phyloP scores from a whole-genome alignment of 2,113 vertebrate species.

The Tachysurus vachellii region DNA sequence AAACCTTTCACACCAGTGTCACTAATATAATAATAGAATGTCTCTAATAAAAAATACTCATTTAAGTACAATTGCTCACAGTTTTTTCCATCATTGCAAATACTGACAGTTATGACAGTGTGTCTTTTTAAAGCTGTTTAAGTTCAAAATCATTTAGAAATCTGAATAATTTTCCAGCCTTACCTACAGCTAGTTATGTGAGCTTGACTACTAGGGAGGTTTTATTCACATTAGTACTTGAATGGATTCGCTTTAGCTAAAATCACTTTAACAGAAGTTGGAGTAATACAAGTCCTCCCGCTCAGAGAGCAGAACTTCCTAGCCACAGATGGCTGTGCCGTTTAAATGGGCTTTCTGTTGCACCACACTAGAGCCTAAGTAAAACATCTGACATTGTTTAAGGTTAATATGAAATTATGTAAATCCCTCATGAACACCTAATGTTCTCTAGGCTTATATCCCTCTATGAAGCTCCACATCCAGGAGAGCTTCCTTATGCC shows the following conservation, averaged over 20 bases:
- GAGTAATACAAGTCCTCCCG: neutral
- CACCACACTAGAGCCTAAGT: neutral
- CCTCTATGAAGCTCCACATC: neutral
- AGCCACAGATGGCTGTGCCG: neutral
- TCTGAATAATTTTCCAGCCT: neutral
- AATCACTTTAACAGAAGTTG: neutral
- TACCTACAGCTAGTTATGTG: neutral
- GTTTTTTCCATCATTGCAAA: neutral
- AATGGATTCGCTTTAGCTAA: neutral
- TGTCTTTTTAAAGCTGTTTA: neutral
- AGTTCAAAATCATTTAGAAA: neutral
- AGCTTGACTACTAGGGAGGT: neutral
- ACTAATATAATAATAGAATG: neutral
- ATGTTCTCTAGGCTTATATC: neutral
- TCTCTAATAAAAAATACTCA: neutral
- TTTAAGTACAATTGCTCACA: neutral
- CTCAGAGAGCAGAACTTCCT: neutral
- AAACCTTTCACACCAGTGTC: neutral
- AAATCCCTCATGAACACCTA: neutral
- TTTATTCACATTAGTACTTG: neutral
- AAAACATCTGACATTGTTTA: neutral
- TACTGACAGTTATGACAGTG: neutral
- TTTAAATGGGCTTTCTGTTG: neutral
- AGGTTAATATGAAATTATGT: neutral
- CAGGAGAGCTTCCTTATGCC: neutral